Evolutionary conservation across 2,888 invertebrate genomes (phyloP).

Genomic region (Miltochrista miniata): DNA sequence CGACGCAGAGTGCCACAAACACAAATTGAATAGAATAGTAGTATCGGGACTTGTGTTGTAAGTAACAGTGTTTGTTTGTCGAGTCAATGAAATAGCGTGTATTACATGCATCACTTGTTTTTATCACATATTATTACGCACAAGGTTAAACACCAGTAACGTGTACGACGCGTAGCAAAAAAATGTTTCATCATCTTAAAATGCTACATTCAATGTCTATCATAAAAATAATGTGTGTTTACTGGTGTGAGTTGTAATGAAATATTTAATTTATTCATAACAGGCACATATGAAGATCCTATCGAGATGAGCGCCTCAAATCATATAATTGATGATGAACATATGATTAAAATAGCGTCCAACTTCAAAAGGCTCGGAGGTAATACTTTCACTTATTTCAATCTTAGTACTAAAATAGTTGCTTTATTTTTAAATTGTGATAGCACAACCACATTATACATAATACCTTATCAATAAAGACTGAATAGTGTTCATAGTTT

Average conservation of each 20-base stretch:
- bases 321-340: slow-evolving; percentile 66
- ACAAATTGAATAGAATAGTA: no score
- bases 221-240: no score
- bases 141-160: slow-evolving; percentile 30
- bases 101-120: slow-evolving; percentile 17
- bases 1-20: no score
- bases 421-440: background rate
- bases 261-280: slow-evolving; percentile 14
- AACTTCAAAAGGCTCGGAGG: slow-evolving; percentile 76
- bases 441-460: no score
- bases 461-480: no score
- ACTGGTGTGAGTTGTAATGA: background rate
- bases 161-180: background rate
- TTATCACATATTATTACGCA: slow-evolving; percentile 12
- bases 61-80: no score
- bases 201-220: no score
- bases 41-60: no score
- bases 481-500: no score
- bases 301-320: slow-evolving; percentile 62
- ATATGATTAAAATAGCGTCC: slow-evolving; percentile 63
- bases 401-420: background rate
- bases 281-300: slow-evolving; percentile 30
- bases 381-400: slow-evolving; percentile 35
- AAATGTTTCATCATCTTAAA: background rate
- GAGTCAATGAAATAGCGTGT: background rate